Percentiles rank a stretch among this genome's conserved stretches.
Conservation (phyloP, 2,888 invertebrate genomes). For the Pelosia muscerda region DNA sequence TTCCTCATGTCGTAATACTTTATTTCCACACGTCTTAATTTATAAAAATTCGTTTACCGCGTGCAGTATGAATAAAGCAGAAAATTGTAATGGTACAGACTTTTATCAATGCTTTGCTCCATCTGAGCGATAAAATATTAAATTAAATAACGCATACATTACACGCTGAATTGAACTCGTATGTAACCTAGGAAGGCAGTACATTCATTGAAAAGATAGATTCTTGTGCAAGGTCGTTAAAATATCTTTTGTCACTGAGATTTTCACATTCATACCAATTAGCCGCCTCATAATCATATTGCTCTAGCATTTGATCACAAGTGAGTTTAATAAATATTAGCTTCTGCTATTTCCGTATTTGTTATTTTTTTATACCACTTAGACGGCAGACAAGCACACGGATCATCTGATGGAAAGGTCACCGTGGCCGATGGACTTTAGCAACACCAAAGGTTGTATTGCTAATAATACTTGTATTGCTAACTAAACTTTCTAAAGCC, state of each 20-base stretch:
- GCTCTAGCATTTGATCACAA: background rate
- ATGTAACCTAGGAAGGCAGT: background rate
- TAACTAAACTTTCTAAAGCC: no score
- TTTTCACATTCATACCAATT: background rate
- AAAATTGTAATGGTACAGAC: background rate
- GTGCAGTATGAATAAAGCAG: background rate
- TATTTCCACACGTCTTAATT: background rate
- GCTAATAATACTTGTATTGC: no score
- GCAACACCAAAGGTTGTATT: no score
- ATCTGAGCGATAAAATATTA: background rate
- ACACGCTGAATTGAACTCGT: background rate
- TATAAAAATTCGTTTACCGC: slow-evolving; percentile 1
- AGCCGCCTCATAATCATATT: background rate
- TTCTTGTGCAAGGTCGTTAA: background rate
- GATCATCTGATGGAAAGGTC: no score
- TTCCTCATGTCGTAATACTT: background rate
- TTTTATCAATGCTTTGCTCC: background rate
- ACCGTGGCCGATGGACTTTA: no score
- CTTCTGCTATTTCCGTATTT: no score
- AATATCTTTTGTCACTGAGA: background rate
- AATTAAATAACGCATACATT: no score
- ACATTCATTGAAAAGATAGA: background rate
- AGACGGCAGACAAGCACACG: no score
- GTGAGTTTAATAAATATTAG: no score
- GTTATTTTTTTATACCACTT: no score